These are phyloP conservation scores for Acropora tenuis DNA, from an alignment of 64 coral and sea anemone genomes.

Conservation along the genomic window DNA sequence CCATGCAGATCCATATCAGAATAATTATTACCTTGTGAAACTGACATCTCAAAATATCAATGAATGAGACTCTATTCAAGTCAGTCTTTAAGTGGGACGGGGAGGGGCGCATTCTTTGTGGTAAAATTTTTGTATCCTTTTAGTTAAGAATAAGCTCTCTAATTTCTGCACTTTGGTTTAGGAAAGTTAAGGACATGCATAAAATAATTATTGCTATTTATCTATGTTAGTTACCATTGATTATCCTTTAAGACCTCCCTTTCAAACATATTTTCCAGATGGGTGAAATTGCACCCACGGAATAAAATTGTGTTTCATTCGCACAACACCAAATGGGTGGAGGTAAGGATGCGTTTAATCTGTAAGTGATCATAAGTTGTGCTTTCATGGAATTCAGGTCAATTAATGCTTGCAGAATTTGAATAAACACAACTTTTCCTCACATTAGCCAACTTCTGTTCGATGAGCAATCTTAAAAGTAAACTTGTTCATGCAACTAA, in stretches of 20 bases:
- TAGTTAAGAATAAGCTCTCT: background rate
- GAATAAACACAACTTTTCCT: background rate
- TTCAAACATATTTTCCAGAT: background rate
- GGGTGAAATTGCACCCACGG: background rate
- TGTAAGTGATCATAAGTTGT: background rate
- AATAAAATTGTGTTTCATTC: background rate
- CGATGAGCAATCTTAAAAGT: background rate
- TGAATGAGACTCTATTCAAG: background rate
- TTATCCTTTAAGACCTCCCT: background rate
- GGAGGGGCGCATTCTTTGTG: background rate
- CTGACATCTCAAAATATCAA: background rate
- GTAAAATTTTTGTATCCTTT: background rate
- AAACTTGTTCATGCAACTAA: background rate
- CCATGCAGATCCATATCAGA: background rate
- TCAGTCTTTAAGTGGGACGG: background rate
- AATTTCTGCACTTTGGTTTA: background rate
- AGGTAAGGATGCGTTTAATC: background rate
- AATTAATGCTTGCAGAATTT: background rate
- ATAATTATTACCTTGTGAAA: background rate
- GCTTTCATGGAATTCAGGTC: background rate
- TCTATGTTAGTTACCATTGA: too few relatives aligned
- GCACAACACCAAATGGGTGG: background rate
- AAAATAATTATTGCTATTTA: background rate
- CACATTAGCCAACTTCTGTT: background rate
- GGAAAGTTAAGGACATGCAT: background rate